Conservation (phyloP, 2,888 invertebrate genomes). For the Glaucopsyche alexis region DNA sequence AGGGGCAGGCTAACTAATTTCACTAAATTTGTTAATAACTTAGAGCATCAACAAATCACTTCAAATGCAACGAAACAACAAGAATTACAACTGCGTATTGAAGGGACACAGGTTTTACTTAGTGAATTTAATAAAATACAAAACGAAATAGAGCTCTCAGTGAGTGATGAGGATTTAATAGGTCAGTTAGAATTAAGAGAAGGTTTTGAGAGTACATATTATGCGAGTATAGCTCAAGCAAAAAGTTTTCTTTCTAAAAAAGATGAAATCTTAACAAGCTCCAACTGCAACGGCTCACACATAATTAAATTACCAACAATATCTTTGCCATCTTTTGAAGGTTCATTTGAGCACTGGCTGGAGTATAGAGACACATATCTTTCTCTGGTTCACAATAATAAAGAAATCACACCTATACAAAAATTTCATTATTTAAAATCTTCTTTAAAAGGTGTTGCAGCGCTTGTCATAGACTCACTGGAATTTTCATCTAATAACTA, state of each 20-base stretch:
- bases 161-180: background rate
- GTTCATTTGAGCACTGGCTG: background rate
- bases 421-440: too few species aligned
- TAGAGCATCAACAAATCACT: too few species aligned
- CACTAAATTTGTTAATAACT: background rate
- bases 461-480: too few species aligned
- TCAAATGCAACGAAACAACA: background rate
- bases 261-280: background rate
- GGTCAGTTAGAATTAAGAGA: background rate
- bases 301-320: background rate
- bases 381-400: too few species aligned
- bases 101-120: background rate
- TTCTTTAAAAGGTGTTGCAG: too few species aligned
- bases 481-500: too few species aligned
- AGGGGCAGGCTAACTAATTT: background rate
- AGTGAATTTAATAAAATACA: background rate
- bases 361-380: too few species aligned
- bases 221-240: background rate
- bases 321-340: background rate
- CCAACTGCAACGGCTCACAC: background rate
- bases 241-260: background rate
- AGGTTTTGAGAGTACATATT: background rate
- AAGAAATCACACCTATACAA: too few species aligned
- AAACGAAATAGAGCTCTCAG: background rate
- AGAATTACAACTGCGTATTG: background rate